Percentiles rank a stretch among this genome's conserved stretches.
phyloP scores from a whole-genome alignment of 1,140 invertebrate species.

The Orius insidiosus region DNA sequence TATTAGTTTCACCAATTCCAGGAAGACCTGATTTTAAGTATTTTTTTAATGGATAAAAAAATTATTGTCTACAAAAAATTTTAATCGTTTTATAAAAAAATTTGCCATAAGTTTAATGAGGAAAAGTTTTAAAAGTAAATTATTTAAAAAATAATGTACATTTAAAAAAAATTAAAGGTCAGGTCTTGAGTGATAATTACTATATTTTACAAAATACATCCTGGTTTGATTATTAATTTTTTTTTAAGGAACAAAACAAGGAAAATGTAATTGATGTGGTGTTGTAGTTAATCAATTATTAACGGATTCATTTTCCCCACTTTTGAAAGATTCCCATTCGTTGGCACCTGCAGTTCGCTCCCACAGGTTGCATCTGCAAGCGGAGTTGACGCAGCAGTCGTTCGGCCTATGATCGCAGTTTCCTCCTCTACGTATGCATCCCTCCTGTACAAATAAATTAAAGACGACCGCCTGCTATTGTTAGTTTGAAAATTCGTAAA shows the following conservation, averaged over 20 bases:
- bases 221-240: constrained; percentile 1
- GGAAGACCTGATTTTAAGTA: no score
- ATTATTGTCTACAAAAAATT: no score
- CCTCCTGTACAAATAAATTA: constrained; percentile 75
- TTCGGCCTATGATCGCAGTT: constrained; percentile 70
- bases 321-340: constrained; percentile 78
- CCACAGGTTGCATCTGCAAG: constrained; percentile 80
- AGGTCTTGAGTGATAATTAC: background rate
- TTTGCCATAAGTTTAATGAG: no score
- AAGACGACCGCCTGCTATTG: constrained; percentile 57
- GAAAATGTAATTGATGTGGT: constrained; percentile 2
- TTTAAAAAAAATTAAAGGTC: constrained; percentile 5
- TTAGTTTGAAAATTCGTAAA: constrained; percentile 1
- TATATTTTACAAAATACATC: background rate
- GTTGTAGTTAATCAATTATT: background rate
- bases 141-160: constrained; percentile 1
- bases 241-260: background rate
- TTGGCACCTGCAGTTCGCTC: constrained; percentile 75
- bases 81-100: no score
- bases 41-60: no score
- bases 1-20: no score
- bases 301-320: constrained; percentile 40
- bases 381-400: constrained; percentile 70
- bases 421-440: constrained; percentile 59
- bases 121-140: background rate